Base-by-base conservation (phyloP, 2,113 vertebrate genomes). In the Nothocercus julius region DNA sequence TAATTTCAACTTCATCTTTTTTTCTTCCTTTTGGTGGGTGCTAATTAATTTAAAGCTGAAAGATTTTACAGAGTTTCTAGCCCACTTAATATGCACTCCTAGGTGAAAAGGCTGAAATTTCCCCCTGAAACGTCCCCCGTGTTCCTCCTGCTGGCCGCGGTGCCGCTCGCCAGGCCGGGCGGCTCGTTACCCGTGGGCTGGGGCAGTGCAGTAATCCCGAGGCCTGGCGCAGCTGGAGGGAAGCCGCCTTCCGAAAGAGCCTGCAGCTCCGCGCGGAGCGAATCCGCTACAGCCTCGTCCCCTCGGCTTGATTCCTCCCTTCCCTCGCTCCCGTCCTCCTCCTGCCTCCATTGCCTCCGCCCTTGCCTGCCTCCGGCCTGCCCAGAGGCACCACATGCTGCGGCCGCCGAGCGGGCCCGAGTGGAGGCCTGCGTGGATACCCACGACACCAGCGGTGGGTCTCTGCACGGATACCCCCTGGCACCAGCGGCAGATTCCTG, bases 211-310 rank as follows among this genome's bases (percentile, higher is more conserved):
- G 44, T 5, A 8, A 21, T 47, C 18, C 47, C 20, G 8, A 47
- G 47, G 47, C 47, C 1, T 9, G 54, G 30, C 0, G 1, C 9
- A 24, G 38, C 75, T 79, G 58, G 79, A 83, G 70, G 42, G 21
- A 78, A 24, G 84, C 14, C 22, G 22, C 25, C 38, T 87, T 89
- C 73, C 47, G 17, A 5, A 91, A 61, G 12, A 30, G 9, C 22
- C 62, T 2, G 1, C 40, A 0, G 3, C 56, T 87, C 53, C 44
- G 2, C 83, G 45, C 12, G 0, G 0, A 61, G 40, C 47, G 89
- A 72, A 68, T 19, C 30, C 16, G 5, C 5, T 4, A 18, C 2
- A 56, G 28, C 40, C 45, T 80, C 24, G 47, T 63, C 12, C 76
- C 4, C 68, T 28, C 42, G 53, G 58, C 67, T 87, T 87, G 67